phyloP scores from a whole-genome alignment of 1,140 invertebrate species.

The Drosophila sucinea region DNA sequence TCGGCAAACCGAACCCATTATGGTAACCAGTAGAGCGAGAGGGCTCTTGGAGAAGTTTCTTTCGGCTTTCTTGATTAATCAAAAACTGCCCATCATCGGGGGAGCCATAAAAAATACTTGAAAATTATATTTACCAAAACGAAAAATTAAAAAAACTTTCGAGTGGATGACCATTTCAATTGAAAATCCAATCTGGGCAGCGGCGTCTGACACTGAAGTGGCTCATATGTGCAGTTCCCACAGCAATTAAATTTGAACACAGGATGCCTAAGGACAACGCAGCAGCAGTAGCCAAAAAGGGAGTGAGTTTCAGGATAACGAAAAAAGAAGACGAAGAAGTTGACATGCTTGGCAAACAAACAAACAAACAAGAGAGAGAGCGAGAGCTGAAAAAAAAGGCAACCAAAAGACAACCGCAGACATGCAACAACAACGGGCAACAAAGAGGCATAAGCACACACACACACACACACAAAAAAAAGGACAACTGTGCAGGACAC shows the following conservation, averaged over 20 bases:
- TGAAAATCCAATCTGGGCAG: slow-evolving; percentile 76
- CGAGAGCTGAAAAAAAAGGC: slow-evolving; percentile 42
- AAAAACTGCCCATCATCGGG: slow-evolving; percentile 45
- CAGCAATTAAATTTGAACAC: slow-evolving; percentile 77
- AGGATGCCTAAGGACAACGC: slow-evolving; percentile 67
- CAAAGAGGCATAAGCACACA: slow-evolving; percentile 41
- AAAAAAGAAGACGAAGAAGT: slow-evolving; percentile 37
- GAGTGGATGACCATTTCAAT: slow-evolving; percentile 66
- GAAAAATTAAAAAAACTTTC: slow-evolving; percentile 56
- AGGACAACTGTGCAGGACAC: slow-evolving; percentile 56
- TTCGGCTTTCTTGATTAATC: slow-evolving; percentile 32
- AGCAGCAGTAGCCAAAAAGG: slow-evolving; percentile 16
- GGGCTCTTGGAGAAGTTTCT: neutral
- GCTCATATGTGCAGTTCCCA: slow-evolving; percentile 77
- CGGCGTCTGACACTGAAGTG: slow-evolving; percentile 60
- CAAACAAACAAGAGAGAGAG: slow-evolving; percentile 54
- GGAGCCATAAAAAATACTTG: slow-evolving; percentile 65
- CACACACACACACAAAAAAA: slow-evolving; percentile 29
- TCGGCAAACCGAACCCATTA: slow-evolving; percentile 30
- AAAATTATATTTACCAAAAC: slow-evolving; percentile 72
- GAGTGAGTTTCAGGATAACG: slow-evolving; percentile 1
- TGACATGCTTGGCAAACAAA: slow-evolving; percentile 77
- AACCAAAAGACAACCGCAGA: slow-evolving; percentile 77
- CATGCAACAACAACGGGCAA: slow-evolving; percentile 46
- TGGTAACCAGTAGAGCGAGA: neutral